Percentiles rank a stretch among this genome's conserved stretches.
phyloP scores from a whole-genome alignment of 1,140 invertebrate species.

The Bombus confusus region DNA sequence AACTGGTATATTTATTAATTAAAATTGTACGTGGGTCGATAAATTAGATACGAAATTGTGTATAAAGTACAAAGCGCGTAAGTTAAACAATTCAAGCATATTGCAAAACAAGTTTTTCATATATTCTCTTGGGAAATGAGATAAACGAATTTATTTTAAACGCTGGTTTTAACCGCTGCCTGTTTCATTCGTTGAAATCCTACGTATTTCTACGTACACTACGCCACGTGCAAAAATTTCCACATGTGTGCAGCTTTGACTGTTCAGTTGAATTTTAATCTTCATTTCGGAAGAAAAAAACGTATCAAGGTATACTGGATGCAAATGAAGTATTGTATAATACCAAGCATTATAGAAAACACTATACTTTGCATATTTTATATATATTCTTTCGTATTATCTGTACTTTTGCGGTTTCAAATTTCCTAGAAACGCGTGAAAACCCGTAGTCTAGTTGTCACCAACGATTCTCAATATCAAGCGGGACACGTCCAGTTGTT shows the following conservation, averaged over 20 bases:
- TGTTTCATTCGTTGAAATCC: background rate
- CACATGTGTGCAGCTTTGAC: background rate
- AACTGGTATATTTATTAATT: background rate
- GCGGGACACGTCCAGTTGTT: background rate
- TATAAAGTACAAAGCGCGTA: background rate
- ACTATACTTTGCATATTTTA: too few species aligned
- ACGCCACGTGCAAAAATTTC: background rate
- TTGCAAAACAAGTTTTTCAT: background rate
- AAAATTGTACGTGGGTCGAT: background rate
- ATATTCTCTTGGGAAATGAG: background rate
- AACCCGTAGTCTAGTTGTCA: background rate
- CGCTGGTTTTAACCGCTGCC: background rate
- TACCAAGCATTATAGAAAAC: too few species aligned
- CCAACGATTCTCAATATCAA: background rate
- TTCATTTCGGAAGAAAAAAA: background rate
- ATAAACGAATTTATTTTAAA: background rate
- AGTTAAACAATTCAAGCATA: background rate
- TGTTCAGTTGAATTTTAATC: background rate
- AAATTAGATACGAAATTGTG: background rate
- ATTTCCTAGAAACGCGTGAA: background rate
- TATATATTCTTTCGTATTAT: too few species aligned
- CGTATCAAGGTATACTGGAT: background rate
- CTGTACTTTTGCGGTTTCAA: too few species aligned
- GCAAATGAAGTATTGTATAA: background rate
- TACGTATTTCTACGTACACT: background rate